phyloP scores from a whole-genome alignment of 2,797 vertebrate species.

The Sebastes iracundus region DNA sequence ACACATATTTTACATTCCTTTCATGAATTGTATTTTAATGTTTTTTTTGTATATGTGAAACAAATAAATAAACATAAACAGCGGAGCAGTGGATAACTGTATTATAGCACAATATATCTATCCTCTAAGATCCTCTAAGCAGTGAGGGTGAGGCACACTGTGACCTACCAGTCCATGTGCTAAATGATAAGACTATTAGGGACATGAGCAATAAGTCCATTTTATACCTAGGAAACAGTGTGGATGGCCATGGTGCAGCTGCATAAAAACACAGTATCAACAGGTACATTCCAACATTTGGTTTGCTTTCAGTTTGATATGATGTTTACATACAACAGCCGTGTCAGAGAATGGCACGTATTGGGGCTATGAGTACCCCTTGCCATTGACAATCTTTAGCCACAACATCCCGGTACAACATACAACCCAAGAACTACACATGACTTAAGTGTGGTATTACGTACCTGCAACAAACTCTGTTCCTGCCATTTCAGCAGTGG shows the following conservation, averaged over 20 bases:
- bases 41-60: too few species aligned
- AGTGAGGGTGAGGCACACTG: background rate
- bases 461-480: conserved; percentile 93
- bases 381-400: background rate
- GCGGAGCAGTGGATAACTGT: background rate
- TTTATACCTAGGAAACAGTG: too few species aligned
- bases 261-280: background rate
- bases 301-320: background rate
- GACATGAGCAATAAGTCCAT: background rate
- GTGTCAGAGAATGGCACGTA: background rate
- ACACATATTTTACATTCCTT: too few species aligned
- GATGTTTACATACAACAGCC: background rate
- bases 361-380: too few species aligned
- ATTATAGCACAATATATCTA: too few species aligned
- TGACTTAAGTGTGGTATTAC: background rate
- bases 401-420: background rate
- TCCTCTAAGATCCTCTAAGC: background rate
- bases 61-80: background rate
- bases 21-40: too few species aligned
- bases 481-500: conserved; percentile 93
- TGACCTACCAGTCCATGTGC: background rate
- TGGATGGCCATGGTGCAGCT: background rate
- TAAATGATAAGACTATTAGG: background rate
- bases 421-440: background rate
- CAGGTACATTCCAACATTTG: too few species aligned